phyloP scores from a whole-genome alignment of 2,888 invertebrate genomes.

The Melipona bicolor region DNA sequence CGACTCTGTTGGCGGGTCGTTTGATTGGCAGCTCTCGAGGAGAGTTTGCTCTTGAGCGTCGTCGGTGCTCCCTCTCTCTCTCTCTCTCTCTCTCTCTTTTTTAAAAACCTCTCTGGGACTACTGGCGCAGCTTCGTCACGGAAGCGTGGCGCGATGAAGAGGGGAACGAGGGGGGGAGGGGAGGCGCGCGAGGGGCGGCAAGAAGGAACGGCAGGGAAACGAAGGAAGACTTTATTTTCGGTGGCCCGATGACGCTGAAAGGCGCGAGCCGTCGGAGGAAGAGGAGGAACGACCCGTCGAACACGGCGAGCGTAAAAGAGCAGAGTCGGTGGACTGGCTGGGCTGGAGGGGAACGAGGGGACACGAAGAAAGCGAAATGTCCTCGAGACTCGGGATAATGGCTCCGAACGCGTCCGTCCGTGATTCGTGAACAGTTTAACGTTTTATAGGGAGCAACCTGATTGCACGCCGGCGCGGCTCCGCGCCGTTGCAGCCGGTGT shows the following conservation, averaged over 20 bases:
- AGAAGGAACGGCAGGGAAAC: constrained; percentile 58
- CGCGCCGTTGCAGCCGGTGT: background rate
- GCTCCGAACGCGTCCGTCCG: constrained; percentile 2
- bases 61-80: constrained; percentile 25
- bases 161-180: background rate
- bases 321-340: constrained; percentile 1
- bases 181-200: constrained; percentile 3
- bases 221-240: constrained; percentile 72
- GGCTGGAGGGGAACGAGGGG: constrained; percentile 3
- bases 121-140: constrained; percentile 54
- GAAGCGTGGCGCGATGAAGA: constrained; percentile 59
- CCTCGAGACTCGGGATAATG: constrained; percentile 51
- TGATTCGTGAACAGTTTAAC: constrained; percentile 43
- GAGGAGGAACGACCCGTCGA: constrained; percentile 51
- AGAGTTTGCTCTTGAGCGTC: constrained; percentile 52
- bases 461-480: constrained; percentile 1
- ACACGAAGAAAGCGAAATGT: constrained; percentile 48
- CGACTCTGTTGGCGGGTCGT: constrained; percentile 60
- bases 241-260: constrained; percentile 63
- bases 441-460: constrained; percentile 24
- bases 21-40: constrained; percentile 76
- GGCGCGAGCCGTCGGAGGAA: constrained; percentile 46
- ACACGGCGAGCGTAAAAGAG: constrained; percentile 28
- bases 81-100: constrained; percentile 40
- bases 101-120: constrained; percentile 58